Conservation (phyloP, 2,113 vertebrate genomes). For the Noctilio leporinus region DNA sequence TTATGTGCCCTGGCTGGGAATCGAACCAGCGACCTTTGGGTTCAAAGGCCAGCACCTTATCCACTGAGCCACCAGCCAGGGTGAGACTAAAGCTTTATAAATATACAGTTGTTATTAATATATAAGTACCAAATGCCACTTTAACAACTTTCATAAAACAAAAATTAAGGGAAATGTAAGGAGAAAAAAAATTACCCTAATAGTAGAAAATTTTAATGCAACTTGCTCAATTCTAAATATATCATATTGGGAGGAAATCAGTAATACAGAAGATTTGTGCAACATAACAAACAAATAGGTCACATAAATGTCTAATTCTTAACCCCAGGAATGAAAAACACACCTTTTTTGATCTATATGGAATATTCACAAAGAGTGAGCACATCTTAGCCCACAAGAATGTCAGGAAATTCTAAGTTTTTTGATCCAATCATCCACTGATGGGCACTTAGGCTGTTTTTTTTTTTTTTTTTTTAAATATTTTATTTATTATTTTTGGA, state of each 20-base stretch:
- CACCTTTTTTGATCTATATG: not conserved
- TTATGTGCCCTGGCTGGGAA: too few relatives aligned
- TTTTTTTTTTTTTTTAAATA: too few relatives aligned
- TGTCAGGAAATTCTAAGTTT: not conserved
- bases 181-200: not conserved
- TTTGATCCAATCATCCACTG: too few relatives aligned
- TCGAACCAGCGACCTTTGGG: too few relatives aligned
- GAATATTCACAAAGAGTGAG: not conserved
- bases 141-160: not conserved
- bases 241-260: not conserved
- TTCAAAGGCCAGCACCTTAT: too few relatives aligned
- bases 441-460: too few relatives aligned
- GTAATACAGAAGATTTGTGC: not conserved
- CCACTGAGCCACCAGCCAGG: too few relatives aligned
- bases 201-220: not conserved
- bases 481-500: too few relatives aligned
- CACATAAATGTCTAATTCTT: not conserved
- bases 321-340: not conserved
- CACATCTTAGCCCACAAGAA: not conserved
- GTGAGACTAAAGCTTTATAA: too few relatives aligned
- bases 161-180: not conserved
- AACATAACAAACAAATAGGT: not conserved
- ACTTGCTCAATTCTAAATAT: not conserved
- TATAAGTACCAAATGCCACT: not conserved
- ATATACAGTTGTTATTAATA: not conserved